Conservation (phyloP, 2,113 vertebrate species). For the Vulpes vulpes region DNA sequence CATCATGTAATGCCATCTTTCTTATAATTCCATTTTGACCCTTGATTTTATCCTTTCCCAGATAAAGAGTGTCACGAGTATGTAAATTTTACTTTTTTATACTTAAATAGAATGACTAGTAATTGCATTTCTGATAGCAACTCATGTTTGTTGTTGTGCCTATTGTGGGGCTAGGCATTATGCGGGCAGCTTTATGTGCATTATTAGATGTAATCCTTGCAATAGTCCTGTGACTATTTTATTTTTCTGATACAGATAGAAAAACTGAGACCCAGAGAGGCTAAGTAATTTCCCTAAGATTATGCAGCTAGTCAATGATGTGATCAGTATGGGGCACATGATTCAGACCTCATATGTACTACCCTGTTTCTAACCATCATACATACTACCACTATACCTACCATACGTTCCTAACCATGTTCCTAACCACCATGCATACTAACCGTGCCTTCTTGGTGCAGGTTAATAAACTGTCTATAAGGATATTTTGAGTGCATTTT, state of each 20-base stretch:
- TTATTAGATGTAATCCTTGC: background rate
- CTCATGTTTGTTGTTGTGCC: background rate
- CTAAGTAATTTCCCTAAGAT: background rate
- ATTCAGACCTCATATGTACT: background rate
- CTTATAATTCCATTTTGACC: background rate
- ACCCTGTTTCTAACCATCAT: background rate
- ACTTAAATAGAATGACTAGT: slow-evolving; percentile 3
- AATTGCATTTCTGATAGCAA: background rate
- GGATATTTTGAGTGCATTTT: background rate
- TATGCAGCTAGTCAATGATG: background rate
- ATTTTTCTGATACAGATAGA: background rate
- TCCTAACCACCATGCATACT: background rate
- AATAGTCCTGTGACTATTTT: background rate
- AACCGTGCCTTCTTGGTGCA: background rate
- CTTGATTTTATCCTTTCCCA: background rate
- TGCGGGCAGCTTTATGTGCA: background rate
- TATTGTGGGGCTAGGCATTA: background rate
- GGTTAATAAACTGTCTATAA: background rate
- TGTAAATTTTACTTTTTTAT: background rate
- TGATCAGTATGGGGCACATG: background rate
- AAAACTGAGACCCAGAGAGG: background rate
- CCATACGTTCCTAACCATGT: background rate
- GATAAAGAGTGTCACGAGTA: background rate
- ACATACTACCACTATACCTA: too few relatives aligned
- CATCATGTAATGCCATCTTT: background rate